phyloP scores from a whole-genome alignment of 1,140 invertebrate species.

The Aphidius ervi region DNA sequence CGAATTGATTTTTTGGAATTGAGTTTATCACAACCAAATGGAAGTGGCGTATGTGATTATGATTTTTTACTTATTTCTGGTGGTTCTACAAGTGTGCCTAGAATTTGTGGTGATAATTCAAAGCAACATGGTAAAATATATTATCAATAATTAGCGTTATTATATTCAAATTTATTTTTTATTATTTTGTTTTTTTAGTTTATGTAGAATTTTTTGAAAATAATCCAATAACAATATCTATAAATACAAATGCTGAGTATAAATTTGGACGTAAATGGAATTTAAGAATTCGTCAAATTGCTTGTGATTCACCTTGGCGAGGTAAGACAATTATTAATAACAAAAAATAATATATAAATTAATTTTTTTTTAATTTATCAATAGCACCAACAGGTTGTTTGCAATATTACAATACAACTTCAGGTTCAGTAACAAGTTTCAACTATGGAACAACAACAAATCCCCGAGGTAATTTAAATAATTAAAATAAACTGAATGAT shows the following conservation, averaged over 20 bases:
- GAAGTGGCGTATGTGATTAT: constrained; percentile 65
- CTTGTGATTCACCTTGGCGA: constrained; percentile 62
- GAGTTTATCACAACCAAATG: constrained; percentile 66
- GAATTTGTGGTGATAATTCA: constrained; percentile 74
- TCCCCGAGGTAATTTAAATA: constrained; percentile 33
- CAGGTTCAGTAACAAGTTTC: constrained; percentile 69
- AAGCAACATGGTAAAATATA: constrained; percentile 65
- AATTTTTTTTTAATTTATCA: constrained; percentile 25
- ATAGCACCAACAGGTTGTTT: constrained; percentile 74
- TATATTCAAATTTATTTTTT: constrained; percentile 19
- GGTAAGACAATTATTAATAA: constrained; percentile 48
- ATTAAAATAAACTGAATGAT: not conserved
- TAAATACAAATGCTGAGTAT: constrained; percentile 60
- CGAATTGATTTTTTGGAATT: constrained; percentile 75
- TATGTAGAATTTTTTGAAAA: constrained; percentile 72
- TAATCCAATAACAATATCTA: constrained; percentile 63
- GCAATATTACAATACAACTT: constrained; percentile 66
- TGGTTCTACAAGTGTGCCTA: constrained; percentile 60
- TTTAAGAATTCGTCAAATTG: constrained; percentile 69
- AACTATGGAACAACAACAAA: constrained; percentile 66
- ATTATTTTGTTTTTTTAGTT: constrained; percentile 43
- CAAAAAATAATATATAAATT: constrained; percentile 17
- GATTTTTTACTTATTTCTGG: constrained; percentile 70
- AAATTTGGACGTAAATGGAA: constrained; percentile 69
- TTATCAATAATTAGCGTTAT: constrained; percentile 12